Evolutionary conservation across 2,113 vertebrate species (phyloP).

Genomic region (Antennarius striatus): DNA sequence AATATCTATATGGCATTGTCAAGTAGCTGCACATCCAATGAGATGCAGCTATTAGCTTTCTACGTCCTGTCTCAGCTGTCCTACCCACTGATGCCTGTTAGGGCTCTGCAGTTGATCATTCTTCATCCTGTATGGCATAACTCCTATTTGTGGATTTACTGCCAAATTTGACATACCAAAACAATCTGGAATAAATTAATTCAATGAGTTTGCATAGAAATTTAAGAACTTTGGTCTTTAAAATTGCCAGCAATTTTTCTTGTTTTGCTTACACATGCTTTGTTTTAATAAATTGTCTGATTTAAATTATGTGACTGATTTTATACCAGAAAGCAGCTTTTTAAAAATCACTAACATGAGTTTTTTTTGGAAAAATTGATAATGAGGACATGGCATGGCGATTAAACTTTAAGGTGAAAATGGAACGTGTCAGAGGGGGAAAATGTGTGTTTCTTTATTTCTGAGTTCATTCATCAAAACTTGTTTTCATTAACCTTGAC

Average conservation of each 20-base stretch:
- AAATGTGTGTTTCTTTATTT: too few relatives aligned
- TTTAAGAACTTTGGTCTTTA: slow-evolving; percentile 25
- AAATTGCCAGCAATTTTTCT: slow-evolving; percentile 48
- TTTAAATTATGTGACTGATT: slow-evolving; percentile 21
- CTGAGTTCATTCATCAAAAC: too few relatives aligned
- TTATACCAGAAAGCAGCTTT: slow-evolving; percentile 4
- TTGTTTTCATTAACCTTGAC: too few relatives aligned
- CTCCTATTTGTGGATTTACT: slow-evolving; percentile 36
- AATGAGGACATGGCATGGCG: too few relatives aligned
- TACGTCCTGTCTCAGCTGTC: too few relatives aligned
- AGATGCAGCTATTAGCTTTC: too few relatives aligned
- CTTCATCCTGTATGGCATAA: slow-evolving; percentile 19
- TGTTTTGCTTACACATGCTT: slow-evolving; percentile 31
- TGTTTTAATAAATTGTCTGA: slow-evolving; percentile 5
- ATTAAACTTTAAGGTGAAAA: too few relatives aligned
- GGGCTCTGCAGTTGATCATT: background rate
- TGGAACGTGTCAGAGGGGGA: too few relatives aligned
- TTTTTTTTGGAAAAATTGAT: background rate
- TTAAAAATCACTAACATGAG: too few relatives aligned
- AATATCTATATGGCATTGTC: too few relatives aligned
- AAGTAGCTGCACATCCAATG: too few relatives aligned
- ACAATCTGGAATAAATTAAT: slow-evolving; percentile 46
- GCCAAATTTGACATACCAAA: slow-evolving; percentile 39
- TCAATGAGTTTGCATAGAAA: slow-evolving; percentile 33
- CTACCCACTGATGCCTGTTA: too few relatives aligned